Base-by-base conservation (phyloP, 1,140 invertebrate species). In the Drosophila eugracilis region DNA sequence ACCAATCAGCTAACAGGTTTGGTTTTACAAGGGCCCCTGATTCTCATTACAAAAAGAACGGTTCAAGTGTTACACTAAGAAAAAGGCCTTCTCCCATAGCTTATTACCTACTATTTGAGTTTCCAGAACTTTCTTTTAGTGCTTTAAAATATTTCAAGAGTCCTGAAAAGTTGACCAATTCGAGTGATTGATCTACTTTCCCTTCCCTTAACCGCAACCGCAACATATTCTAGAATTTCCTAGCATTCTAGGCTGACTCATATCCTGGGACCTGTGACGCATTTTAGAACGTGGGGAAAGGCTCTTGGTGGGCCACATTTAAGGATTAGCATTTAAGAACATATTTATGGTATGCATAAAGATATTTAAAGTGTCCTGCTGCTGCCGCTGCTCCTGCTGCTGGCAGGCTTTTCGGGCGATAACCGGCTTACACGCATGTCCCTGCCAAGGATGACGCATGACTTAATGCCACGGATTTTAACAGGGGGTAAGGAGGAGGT, bases 311-410 rank as follows among this genome's bases (percentile, higher is more conserved):
- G 36, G 34, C 26, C 26, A 24, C 36, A 59, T 58, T 77, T 66
- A 66, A 63, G 78, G 78, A 81, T 81, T 83, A 81, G 78, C 72
- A 81, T 75, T 80, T 75, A 76, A 75, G 65, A 36, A 53, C 37
- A 57, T 63, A 81, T 81, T 81, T 81, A 81, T 81, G 71, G 58
- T 80, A 76, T 70, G 72, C 81, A 80, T 70, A 59, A 84, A 57
- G 79, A 78, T 78, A 83, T 83, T 70, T 72, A 75, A 85, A 84
- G 80, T 67, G 76, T 53, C 41, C 37, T 50, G 34, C 52, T 30
- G 34, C 21, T 44, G 63, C 52, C 24, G 34, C 21, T 44, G 63
- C n/a, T 53, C 41, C 37, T 50, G 34, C 52, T 30, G 34, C 21
- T 44, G 63, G 45, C 63, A 66, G 45, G 63, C 66, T 47, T 24